Evolutionary conservation across 2,113 vertebrate genomes (phyloP).

Genomic region (Mus spicilegus): DNA sequence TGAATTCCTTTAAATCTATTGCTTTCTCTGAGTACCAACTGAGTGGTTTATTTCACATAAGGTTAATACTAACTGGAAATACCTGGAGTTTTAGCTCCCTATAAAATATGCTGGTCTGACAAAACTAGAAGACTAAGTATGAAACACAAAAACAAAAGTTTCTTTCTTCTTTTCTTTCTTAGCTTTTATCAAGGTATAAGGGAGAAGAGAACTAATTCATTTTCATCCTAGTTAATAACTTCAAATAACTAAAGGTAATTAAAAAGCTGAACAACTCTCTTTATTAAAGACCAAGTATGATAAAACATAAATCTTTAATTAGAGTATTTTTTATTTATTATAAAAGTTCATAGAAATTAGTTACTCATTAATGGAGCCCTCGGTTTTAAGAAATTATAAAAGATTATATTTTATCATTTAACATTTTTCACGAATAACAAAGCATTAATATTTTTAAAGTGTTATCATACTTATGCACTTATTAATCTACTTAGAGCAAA

Average conservation of each 20-base stretch:
- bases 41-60: no score
- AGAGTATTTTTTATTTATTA: constrained; percentile 9
- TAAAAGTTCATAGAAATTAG: constrained; percentile 10
- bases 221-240: constrained; percentile 37
- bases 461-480: background rate
- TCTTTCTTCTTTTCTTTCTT: background rate
- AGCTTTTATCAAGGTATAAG: background rate
- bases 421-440: background rate
- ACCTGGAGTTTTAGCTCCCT: no score
- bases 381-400: background rate
- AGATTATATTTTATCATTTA: constrained; percentile 51
- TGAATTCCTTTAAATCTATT: no score
- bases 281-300: constrained; percentile 21
- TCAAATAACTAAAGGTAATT: constrained; percentile 46
- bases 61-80: no score
- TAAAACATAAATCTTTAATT: constrained; percentile 41
- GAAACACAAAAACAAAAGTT: background rate
- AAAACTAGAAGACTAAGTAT: background rate
- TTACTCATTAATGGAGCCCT: background rate
- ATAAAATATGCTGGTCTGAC: background rate
- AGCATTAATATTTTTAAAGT: background rate
- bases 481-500: background rate
- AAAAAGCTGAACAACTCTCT: constrained; percentile 51
- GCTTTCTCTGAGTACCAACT: no score
- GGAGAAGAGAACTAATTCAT: background rate